phyloP scores from a whole-genome alignment of 2,113 vertebrate genomes.

The Todiramphus saurophagus region DNA sequence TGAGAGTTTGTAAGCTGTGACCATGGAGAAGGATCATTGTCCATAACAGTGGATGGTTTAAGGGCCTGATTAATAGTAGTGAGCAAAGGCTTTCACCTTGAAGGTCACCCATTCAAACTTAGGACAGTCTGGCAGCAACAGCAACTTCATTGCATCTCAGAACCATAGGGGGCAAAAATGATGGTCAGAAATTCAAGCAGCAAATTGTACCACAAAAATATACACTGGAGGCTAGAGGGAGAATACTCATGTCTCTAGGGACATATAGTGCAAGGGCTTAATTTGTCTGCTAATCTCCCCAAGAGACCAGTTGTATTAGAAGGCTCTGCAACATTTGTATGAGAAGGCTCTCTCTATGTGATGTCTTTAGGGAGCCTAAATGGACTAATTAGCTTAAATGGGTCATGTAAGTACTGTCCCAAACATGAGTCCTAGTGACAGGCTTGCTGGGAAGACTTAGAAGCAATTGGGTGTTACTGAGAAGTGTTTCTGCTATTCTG shows the following conservation, averaged over 20 bases:
- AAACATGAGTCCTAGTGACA: not conserved
- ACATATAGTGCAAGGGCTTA: not conserved
- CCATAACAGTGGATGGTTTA: not conserved
- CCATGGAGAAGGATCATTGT: not conserved
- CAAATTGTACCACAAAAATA: not conserved
- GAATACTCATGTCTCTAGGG: not conserved
- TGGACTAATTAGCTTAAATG: not conserved
- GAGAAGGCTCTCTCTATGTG: not conserved
- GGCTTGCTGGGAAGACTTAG: not conserved
- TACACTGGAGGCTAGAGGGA: not conserved
- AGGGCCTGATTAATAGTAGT: not conserved
- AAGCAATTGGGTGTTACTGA: not conserved
- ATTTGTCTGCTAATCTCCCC: not conserved
- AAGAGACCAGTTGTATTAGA: not conserved
- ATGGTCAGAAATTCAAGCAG: not conserved
- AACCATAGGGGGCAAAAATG: not conserved
- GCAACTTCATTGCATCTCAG: not conserved
- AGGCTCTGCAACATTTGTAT: not conserved
- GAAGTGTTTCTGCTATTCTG: not conserved
- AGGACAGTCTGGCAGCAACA: not conserved
- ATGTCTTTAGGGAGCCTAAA: not conserved
- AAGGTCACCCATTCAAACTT: not conserved
- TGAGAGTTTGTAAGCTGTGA: not conserved
- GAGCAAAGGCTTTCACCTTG: constrained; percentile 11
- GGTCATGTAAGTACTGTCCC: not conserved